These are phyloP conservation scores for Pelagia noctiluca DNA, from an alignment of 30 jellyfish, hydroid and myxozoan species.

Conservation along the genomic window DNA sequence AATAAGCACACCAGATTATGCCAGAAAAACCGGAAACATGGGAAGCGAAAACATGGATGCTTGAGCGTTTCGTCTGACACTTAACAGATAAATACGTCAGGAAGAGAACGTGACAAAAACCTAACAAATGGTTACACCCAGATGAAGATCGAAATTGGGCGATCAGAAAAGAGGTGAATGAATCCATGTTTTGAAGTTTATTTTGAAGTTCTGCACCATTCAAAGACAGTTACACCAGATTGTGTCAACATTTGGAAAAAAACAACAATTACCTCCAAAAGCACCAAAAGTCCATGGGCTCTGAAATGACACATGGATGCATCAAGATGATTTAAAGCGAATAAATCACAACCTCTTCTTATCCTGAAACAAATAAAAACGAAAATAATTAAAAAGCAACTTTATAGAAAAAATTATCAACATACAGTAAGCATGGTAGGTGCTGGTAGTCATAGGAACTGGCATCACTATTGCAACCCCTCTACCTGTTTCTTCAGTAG, in stretches of 20 bases:
- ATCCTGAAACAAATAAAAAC: too few species aligned
- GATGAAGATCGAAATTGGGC: not conserved
- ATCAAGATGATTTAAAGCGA: not conserved
- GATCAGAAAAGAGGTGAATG: not conserved
- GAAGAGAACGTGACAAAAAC: too few species aligned
- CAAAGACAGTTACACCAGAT: too few species aligned
- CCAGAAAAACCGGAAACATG: too few species aligned
- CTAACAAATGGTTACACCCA: not conserved
- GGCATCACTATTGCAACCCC: not conserved
- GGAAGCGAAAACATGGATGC: too few species aligned
- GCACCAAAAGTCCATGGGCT: not conserved
- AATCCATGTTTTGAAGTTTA: too few species aligned
- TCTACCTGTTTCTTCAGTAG: not conserved
- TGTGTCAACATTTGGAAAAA: too few species aligned
- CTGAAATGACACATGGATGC: not conserved
- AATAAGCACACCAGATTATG: too few species aligned
- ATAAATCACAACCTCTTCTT: not conserved
- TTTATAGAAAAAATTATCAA: not conserved
- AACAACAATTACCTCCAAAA: not conserved
- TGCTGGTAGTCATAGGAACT: not conserved
- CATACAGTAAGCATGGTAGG: not conserved
- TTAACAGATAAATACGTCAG: too few species aligned
- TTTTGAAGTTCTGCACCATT: not conserved
- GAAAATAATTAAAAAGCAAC: too few species aligned
- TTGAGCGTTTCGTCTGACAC: too few species aligned